Percentiles rank a stretch among this genome's conserved stretches.
These are phyloP conservation scores for Limnodromus scolopaceus DNA, from an alignment of 2,797 vertebrate species.

Conservation along the genomic window DNA sequence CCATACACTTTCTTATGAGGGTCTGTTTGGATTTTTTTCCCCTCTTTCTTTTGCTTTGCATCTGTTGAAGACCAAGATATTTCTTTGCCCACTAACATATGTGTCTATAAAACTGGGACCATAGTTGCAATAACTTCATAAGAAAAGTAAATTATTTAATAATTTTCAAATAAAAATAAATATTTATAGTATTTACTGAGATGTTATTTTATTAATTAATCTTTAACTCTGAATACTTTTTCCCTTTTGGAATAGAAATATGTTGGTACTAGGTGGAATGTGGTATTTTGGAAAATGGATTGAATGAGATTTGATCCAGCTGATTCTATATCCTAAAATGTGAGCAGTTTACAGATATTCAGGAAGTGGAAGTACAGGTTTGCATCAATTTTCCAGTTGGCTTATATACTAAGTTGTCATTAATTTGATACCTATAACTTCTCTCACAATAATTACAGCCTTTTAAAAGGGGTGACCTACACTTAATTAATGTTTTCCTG, in stretches of 20 bases:
- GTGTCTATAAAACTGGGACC: not conserved
- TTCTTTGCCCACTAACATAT: not conserved
- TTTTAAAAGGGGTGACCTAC: not conserved
- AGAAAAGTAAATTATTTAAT: not conserved
- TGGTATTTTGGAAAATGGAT: not conserved
- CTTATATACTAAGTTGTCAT: not conserved
- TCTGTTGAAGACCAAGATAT: not conserved
- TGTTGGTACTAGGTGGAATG: not conserved
- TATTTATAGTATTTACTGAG: not conserved
- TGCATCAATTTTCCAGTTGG: not conserved
- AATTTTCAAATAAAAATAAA: not conserved
- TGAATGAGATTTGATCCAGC: not conserved
- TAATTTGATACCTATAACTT: not conserved
- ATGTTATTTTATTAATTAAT: not conserved
- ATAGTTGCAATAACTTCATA: not conserved
- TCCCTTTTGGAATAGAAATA: not conserved
- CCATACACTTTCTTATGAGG: not conserved
- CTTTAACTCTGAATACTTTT: not conserved
- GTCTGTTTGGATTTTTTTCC: not conserved
- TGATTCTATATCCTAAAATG: not conserved
- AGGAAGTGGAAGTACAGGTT: not conserved
- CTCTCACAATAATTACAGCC: not conserved
- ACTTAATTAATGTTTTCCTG: not conserved
- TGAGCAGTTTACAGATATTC: not conserved
- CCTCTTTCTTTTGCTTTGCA: not conserved